Evolutionary conservation across 2,797 vertebrate species (phyloP), one percentile per base, ranked within the genome.

Genomic region (Ctenopoma kingsleyae): DNA sequence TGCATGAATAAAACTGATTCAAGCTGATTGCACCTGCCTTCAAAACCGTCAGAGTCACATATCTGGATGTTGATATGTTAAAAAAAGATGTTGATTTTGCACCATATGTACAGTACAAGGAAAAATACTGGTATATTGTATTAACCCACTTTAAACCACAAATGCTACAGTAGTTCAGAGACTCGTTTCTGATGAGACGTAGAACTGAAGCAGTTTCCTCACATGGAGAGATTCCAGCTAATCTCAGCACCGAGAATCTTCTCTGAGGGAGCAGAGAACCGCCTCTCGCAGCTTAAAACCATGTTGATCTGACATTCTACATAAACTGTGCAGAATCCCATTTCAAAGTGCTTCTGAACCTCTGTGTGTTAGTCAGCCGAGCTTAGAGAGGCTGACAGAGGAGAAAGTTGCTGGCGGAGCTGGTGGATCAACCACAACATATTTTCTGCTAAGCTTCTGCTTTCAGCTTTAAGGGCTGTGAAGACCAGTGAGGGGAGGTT

Each of bases 281-380:
- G 27, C 57, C 59, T 6, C 22, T 62, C 40, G 1, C 27, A 19
- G 71, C 69, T 75, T 52, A 63, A 65, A 74, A 73, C 50, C 72
- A 43, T 35, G 72, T 55, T 56, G 71, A 75, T 67, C 38, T 43
- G 71, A 74, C 36, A 41, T 70, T 66, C 30, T 44, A 56, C 51
- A 51, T 48, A 46, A 46, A 60, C 52, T 66, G 52, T 32, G 59
- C 78, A 50, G 36, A 53, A 56, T 56, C 54, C 32, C 43, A 41
- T 58, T 58, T 76, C 69, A 73, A 63, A 67, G 73, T 43, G 56
- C 43, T 32, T 63, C 23, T 55, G 53, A 76, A 63, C 40, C 20
- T 11, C 32, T 61, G 32, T 62, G 61, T 50, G 22, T 69, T 44
- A 62, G 27, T 69, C 72, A 69, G 72, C 51, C 32, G 0, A 54